Base-by-base conservation (phyloP, 2,113 vertebrate species). In the Corythornis madagascariensis region DNA sequence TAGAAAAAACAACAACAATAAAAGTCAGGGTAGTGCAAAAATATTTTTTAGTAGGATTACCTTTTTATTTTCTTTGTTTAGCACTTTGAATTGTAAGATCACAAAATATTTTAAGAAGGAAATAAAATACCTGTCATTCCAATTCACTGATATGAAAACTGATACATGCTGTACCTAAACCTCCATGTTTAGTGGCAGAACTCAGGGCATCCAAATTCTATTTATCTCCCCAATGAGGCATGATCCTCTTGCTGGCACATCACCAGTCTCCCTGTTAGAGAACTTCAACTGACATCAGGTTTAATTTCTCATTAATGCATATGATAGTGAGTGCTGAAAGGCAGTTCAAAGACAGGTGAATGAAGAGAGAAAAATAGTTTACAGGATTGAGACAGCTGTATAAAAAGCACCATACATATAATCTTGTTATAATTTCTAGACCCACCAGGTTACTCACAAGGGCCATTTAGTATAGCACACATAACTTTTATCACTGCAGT, bases 201-300 rank as follows among this genome's bases (percentile, higher is more conserved):
- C 17, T 74, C 1, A 4, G 40, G 40, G 13, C 24, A 72, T 72
- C 61, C 14, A 64, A 38, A 84, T 47, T 60, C 47, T 66, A 2
- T 0, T 18, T 16, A 7, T 47, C 6, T 52, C 8, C 42, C 16
- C 18, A 15, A 7, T 5, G 12, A 84, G 35, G 4, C 40, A 17
- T 67, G 13, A 31, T 88, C 35, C 9, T 56, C 2, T 2, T 61
- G 21, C 35, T 77, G n/a, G 52, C 47, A 70, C 10, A 43, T 53
- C 16, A 26, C 19, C 16, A 8, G 16, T 40, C 20, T 63, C 16
- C 26, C 13, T 60, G 3, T n/a, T 38, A 59, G 9, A 83, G 60
- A 86, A 31, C 11, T 16, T 42, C 0, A 0, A 22, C 16, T 83
- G 9, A 16, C 56, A 21, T 4, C 16, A 88, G 11, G 8, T 56